A percentile compares a stretch with the other conserved stretches of the same genome.
Conservation (phyloP, 1,140 invertebrate genomes). For the Ceratina japonica region DNA sequence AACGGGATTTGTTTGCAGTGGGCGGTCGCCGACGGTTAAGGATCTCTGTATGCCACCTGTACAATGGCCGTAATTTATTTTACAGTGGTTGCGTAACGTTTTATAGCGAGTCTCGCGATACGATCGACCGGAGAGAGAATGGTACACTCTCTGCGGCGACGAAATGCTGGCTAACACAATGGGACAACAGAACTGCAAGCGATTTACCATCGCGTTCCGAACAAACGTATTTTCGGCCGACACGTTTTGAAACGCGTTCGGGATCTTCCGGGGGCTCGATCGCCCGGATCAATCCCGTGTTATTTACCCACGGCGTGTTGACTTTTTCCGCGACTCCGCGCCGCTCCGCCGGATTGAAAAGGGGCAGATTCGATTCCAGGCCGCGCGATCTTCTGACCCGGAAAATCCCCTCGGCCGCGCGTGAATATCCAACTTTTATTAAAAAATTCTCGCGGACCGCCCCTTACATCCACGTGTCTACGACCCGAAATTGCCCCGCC, state of each 20-base stretch:
- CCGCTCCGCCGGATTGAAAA: conserved; percentile 52
- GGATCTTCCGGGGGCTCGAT: conserved; percentile 18
- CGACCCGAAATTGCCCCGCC: no score
- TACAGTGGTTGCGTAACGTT: background rate
- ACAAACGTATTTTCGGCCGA: conserved; percentile 38
- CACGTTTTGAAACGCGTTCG: conserved; percentile 25
- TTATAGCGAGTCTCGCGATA: background rate
- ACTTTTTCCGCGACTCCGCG: conserved; percentile 45
- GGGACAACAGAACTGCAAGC: background rate
- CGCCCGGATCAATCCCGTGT: conserved; percentile 47
- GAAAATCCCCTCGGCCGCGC: conserved; percentile 2
- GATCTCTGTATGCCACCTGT: no score
- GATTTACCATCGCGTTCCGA: conserved; percentile 24
- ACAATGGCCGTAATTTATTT: conserved; percentile 27
- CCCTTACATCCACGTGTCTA: background rate
- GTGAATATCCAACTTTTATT: conserved; percentile 41
- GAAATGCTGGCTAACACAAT: conserved; percentile 10
- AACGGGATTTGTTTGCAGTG: conserved; percentile 3
- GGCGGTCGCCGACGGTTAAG: background rate
- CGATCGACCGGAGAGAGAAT: conserved; percentile 5
- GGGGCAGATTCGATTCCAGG: conserved; percentile 35
- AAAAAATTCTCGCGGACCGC: conserved; percentile 26
- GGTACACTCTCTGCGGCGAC: no score
- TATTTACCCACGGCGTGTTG: conserved; percentile 52
- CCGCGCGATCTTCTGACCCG: conserved; percentile 34